These are phyloP conservation scores for Sarcophaga caerulescens DNA, from an alignment of 2,888 invertebrate species.

Conservation along the genomic window DNA sequence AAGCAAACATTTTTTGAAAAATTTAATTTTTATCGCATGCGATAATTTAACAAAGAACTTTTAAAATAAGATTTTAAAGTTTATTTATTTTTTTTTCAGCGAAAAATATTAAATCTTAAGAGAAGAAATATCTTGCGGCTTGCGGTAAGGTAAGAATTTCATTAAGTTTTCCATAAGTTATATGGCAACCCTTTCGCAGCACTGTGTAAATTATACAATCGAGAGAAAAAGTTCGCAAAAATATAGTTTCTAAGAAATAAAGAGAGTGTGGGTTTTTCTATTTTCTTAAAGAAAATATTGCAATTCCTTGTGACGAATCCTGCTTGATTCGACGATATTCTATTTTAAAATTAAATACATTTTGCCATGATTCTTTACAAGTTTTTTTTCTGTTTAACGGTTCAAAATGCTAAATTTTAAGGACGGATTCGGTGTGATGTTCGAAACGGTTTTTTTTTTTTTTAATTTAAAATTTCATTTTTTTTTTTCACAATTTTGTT, in stretches of 20 bases:
- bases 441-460: not conserved
- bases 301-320: not conserved
- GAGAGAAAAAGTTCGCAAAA: not conserved
- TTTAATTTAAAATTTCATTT: too few species aligned
- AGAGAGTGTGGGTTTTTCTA: not conserved
- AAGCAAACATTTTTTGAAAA: too few species aligned
- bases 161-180: too few species aligned
- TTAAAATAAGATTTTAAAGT: too few species aligned
- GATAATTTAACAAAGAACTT: too few species aligned
- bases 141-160: too few species aligned
- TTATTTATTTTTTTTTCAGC: too few species aligned
- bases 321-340: not conserved
- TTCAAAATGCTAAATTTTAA: not conserved
- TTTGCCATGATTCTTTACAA: not conserved
- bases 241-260: not conserved
- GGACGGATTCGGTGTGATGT: not conserved
- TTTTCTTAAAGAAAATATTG: constrained; percentile 14
- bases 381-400: not conserved
- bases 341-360: not conserved
- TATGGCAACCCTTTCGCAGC: too few species aligned
- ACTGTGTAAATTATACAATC: not conserved
- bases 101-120: too few species aligned
- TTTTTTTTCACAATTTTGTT: not conserved
- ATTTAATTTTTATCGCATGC: too few species aligned
- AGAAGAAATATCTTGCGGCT: too few species aligned